A percentile compares a stretch with the other conserved stretches of the same genome.
These are phyloP conservation scores for Rhingia campestris DNA, from an alignment of 2,888 invertebrate genomes.

Conservation along the genomic window DNA sequence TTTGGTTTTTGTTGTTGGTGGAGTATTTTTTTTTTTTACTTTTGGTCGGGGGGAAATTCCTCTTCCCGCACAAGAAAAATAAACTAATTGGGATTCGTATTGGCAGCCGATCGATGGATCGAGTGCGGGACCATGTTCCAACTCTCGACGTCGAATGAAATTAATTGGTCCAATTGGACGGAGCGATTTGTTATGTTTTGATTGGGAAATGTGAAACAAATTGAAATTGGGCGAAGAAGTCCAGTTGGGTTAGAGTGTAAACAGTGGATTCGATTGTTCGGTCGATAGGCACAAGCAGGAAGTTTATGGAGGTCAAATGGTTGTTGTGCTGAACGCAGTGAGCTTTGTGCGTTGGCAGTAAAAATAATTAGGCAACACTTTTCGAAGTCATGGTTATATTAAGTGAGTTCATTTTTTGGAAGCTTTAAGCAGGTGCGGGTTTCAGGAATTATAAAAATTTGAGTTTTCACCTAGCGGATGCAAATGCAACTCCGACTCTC, in stretches of 20 bases:
- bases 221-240: constrained; percentile 31
- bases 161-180: constrained; percentile 66
- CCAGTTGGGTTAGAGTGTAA: constrained; percentile 3
- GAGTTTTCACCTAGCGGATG: no score
- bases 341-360: constrained; percentile 14
- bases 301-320: constrained; percentile 21
- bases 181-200: constrained; percentile 67
- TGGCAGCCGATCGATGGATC: constrained; percentile 10
- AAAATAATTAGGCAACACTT: constrained; percentile 20
- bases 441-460: no score
- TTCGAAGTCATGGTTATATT: constrained; percentile 10
- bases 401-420: no score
- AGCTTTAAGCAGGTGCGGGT: no score
- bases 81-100: constrained; percentile 54
- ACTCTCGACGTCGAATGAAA: constrained; percentile 18
- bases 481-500: no score
- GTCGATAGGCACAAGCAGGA: background rate
- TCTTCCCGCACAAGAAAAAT: background rate
- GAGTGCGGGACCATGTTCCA: background rate
- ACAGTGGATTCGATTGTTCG: constrained; percentile 1
- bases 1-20: background rate
- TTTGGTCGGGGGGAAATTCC: constrained; percentile 21
- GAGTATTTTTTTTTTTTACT: background rate
- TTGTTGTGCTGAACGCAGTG: background rate
- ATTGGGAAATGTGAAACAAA: constrained; percentile 66